phyloP scores from a whole-genome alignment of 2,113 vertebrate species.

The Egretta garzetta region DNA sequence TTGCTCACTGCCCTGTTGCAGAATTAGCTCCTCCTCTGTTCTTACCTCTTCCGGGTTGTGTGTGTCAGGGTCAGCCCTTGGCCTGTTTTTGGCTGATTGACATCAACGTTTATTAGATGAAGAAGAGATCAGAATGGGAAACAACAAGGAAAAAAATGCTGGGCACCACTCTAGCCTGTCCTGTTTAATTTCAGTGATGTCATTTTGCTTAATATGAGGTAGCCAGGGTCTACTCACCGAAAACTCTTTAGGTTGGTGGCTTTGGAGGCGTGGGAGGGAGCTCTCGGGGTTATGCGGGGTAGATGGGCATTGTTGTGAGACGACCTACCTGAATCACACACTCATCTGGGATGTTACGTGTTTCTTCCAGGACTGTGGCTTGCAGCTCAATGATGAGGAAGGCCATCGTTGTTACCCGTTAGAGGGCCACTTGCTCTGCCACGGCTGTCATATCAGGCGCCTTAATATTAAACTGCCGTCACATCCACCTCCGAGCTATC shows the following conservation, averaged over 20 bases:
- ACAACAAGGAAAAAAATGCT: no score
- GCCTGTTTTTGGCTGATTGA: background rate
- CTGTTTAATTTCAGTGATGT: background rate
- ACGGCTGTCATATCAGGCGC: constrained; percentile 91
- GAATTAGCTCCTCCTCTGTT: background rate
- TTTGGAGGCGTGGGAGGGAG: background rate
- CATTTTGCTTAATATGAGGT: background rate
- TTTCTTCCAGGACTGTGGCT: constrained; percentile 86
- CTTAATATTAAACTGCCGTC: constrained; percentile 79
- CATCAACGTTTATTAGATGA: background rate
- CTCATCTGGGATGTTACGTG: background rate
- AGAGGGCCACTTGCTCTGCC: constrained; percentile 93
- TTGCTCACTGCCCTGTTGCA: background rate
- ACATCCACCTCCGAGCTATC: constrained; percentile 82
- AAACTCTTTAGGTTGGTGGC: background rate
- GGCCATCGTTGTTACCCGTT: constrained; percentile 96
- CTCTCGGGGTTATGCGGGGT: background rate
- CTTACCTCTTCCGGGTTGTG: background rate
- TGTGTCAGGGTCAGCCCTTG: background rate
- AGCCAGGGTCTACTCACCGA: background rate
- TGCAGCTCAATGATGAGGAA: constrained; percentile 95
- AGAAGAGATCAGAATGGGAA: background rate
- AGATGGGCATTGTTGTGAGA: background rate
- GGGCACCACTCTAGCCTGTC: fast-evolving
- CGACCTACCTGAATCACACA: background rate